These are phyloP conservation scores for Drosophila nigromelanica DNA, from an alignment of 1,140 invertebrate species.

Conservation along the genomic window DNA sequence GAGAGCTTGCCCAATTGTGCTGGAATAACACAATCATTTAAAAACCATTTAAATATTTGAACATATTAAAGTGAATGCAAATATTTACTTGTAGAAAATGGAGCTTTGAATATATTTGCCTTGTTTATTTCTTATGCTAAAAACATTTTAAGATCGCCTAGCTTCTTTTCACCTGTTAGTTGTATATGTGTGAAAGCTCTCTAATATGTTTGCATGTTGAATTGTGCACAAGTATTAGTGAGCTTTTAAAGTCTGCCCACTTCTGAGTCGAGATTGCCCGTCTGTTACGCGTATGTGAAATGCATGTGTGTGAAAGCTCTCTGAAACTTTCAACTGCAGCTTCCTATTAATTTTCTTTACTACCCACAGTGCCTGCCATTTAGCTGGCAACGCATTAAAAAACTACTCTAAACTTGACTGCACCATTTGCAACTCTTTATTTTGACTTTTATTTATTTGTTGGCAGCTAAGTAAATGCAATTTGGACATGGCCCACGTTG, in stretches of 20 bases:
- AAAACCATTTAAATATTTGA: background rate
- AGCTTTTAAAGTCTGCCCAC: slow-evolving; percentile 6
- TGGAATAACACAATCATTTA: background rate
- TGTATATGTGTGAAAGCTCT: background rate
- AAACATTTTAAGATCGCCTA: no score
- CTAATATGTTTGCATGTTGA: background rate
- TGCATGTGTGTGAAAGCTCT: slow-evolving; percentile 10
- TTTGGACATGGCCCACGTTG: slow-evolving; percentile 66
- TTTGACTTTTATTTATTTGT: slow-evolving; percentile 82
- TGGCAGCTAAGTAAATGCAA: slow-evolving; percentile 79
- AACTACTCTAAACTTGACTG: slow-evolving; percentile 28
- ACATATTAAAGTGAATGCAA: background rate
- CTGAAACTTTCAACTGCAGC: background rate
- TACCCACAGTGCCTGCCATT: slow-evolving; percentile 11
- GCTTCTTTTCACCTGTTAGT: background rate
- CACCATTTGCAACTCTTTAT: slow-evolving; percentile 81
- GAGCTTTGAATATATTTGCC: no score
- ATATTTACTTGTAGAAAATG: background rate
- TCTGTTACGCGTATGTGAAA: background rate
- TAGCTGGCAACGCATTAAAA: slow-evolving; percentile 11
- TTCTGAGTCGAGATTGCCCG: background rate
- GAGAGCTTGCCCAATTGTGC: slow-evolving; percentile 3
- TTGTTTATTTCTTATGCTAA: background rate
- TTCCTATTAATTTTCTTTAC: slow-evolving; percentile 1
- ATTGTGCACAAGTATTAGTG: background rate